Percentiles rank a stretch among this genome's conserved stretches.
phyloP scores from a whole-genome alignment of 2,113 vertebrate genomes.

The Platichthys stellatus region DNA sequence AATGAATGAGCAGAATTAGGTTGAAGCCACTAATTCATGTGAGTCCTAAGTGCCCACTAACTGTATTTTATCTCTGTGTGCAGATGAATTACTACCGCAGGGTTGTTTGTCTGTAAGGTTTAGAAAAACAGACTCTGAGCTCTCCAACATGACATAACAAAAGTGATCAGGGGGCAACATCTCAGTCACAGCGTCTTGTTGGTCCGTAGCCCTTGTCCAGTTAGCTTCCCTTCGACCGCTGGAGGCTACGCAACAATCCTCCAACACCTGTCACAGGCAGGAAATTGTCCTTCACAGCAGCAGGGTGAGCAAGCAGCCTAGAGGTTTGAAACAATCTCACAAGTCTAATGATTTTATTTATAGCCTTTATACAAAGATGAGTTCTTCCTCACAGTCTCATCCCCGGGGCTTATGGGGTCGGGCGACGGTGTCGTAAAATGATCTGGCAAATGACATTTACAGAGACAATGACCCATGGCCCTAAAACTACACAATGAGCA shows the following conservation, averaged over 20 bases:
- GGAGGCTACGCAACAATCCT: constrained; percentile 52
- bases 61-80: constrained; percentile 28
- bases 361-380: constrained; percentile 72
- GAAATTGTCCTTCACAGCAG: constrained; percentile 61
- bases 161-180: constrained; percentile 32
- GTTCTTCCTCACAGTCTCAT: constrained; percentile 44
- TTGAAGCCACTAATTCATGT: too few species aligned
- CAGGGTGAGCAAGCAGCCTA: constrained; percentile 64
- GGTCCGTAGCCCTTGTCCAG: constrained; percentile 36
- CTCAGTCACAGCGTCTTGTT: constrained; percentile 44
- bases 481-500: constrained; percentile 49
- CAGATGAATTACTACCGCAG: constrained; percentile 18
- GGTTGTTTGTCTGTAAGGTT: constrained; percentile 22
- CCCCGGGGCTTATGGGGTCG: constrained; percentile 55
- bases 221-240: constrained; percentile 35
- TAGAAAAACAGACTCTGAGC: constrained; percentile 23
- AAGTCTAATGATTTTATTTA: constrained; percentile 76
- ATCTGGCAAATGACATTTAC: constrained; percentile 63
- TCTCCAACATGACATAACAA: constrained; percentile 46
- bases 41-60: constrained; percentile 3
- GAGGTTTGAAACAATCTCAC: constrained; percentile 70
- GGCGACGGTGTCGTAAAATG: constrained; percentile 54
- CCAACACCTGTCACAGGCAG: constrained; percentile 67
- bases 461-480: constrained; percentile 58
- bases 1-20: too few species aligned